phyloP scores from a whole-genome alignment of 2,888 invertebrate genomes.

The Octodonta nipae region DNA sequence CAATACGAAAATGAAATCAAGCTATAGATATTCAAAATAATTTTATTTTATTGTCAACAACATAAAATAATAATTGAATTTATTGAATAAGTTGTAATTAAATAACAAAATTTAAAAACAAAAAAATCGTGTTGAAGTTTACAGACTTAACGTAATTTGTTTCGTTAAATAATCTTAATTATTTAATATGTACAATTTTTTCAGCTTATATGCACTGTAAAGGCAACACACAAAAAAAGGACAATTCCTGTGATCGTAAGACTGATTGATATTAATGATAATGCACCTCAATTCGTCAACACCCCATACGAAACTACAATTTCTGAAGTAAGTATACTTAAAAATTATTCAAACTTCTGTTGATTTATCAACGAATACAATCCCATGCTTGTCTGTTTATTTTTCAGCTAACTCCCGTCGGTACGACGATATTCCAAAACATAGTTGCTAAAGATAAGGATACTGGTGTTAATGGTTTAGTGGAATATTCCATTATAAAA shows the following conservation, averaged over 20 bases:
- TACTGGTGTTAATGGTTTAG: constrained; percentile 75
- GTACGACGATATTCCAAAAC: constrained; percentile 71
- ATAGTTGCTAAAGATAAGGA: constrained; percentile 70
- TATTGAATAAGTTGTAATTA: no score
- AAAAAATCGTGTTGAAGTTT: no score
- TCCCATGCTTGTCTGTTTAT: neutral
- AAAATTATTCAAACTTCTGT: no score
- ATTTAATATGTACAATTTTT: no score
- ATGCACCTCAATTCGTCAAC: constrained; percentile 70
- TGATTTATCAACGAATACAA: neutral
- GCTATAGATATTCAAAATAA: no score
- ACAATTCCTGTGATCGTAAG: constrained; percentile 80
- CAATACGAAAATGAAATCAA: no score
- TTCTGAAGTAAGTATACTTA: constrained; percentile 58
- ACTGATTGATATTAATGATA: constrained; percentile 83
- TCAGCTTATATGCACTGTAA: constrained; percentile 71
- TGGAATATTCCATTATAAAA: constrained; percentile 73
- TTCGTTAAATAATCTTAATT: no score
- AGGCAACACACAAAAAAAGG: constrained; percentile 63
- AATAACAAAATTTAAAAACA: no score
- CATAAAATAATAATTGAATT: no score
- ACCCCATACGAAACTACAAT: constrained; percentile 73
- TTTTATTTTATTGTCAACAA: no score
- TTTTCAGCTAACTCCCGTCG: constrained; percentile 71
- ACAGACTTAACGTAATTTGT: no score